Base-by-base conservation (phyloP, 2,888 invertebrate genomes). In the Scaptomyza flava region DNA sequence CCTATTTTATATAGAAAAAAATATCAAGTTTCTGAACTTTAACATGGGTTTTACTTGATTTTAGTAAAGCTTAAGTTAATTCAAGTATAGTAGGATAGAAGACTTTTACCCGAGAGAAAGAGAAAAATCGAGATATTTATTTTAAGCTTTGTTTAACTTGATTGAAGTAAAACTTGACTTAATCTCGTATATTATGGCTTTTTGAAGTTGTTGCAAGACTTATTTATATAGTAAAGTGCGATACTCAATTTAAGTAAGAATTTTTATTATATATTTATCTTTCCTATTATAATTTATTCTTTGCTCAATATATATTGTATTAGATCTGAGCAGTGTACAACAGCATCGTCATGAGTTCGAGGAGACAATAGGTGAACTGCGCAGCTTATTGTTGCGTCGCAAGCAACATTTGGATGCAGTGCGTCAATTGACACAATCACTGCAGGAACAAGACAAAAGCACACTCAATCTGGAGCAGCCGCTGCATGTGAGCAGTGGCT, bases 321-420 rank as follows among this genome's bases (percentile, higher is more conserved):
- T 27, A 79, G 89, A 89, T 61, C 65, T 90, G 11, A 79, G 73
- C 38, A 70, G 70, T 8, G 66, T 88, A n/a, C 88, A 84, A 23
- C 73, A 75, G 56, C 90, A 90, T 61, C 82, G 81, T 4, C 89
- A 89, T 38, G 71, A 84, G 9, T 90, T 91, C 38, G 91, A 91
- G 72, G 64, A 78, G 17, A 68, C 73, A 9, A 73, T 91, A 9
- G 70, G 75, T 3, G 74, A 46, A 3, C 52, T 91, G 20, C 85
- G 91, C 3, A 86, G 88, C 3, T 56, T 81, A 6, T 59, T 91
- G 23, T 54, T 91, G 14, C 79, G 80, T 3, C 90, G 82, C 45
- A 88, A 82, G 42, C 54, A 65, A 9, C 70, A 77, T 0, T 65
- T 90, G 58, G 89, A 85, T 46, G 63, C 64, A 12, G 69, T 91